Evolutionary conservation across 2,113 vertebrate genomes (phyloP), one percentile per base, ranked within the genome.

Genomic region (Polyodon spathula): DNA sequence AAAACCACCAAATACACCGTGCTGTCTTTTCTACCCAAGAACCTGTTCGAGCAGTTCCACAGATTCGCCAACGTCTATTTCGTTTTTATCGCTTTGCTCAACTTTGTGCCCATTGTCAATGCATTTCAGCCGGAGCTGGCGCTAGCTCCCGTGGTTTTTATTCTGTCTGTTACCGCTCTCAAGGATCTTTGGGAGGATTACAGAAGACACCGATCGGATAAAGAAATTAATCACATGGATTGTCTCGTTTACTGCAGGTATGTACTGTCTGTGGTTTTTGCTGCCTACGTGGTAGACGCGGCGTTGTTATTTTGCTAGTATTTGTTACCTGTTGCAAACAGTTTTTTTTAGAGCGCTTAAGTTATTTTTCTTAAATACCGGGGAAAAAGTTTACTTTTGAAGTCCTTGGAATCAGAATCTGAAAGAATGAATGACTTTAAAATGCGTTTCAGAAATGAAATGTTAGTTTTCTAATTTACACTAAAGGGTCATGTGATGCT

Each of bases 171-270:
- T 68, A 97, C 96, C 0, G 94, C 93, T 65, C 87, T 97, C 79
- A 98, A 97, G 73, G 96, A 98, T 78, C 76, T 99, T 1, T 99
- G 96, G 95, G 94, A 97, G 77, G 96, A 97, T 77, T 97, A 93
- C 80, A 84, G 95, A 64, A 89, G 95, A 41, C 93, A 95, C 87
- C 77, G 82, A 56, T 95, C 95, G 0, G 96, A 98, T 80, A 78
- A 88, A 61, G 93, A 95, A 68, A 95, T 98, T 79, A 98, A 99
- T 76, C 93, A 97, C 81, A 89, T 93, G 89, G 93, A 92, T 65
- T 98, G 96, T 63, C 88, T 98, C 60, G 93, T 96, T 41, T 99
- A 88, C 85, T 82, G 90, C 89, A 90, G 94, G 96, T 97, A 85
- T 37, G 44, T 62, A 15, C 3, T 62, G 8, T 4, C 10, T 67